Conservation (phyloP, 2,888 invertebrate genomes). For the Hirtodrosophila confusa region DNA sequence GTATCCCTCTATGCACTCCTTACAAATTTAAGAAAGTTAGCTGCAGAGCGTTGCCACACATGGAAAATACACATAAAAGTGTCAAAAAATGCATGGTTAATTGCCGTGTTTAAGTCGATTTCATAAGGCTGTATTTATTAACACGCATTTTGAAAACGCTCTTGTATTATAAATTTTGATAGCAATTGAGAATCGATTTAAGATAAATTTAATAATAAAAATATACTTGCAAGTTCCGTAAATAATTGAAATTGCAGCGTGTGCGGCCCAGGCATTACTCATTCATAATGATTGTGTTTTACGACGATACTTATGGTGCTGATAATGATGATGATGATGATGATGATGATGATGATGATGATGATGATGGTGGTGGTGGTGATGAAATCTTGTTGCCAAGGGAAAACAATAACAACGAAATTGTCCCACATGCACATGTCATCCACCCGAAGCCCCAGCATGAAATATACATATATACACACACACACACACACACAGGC, state of each 20-base stretch:
- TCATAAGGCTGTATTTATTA: no score
- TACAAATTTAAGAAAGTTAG: no score
- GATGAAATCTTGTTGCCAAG: conserved; percentile 64
- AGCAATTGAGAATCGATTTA: no score
- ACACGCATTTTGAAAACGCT: no score
- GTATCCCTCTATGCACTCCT: no score
- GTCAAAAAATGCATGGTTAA: no score
- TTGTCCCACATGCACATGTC: conserved; percentile 65
- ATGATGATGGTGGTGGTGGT: conserved; percentile 41
- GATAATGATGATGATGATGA: conserved; percentile 12
- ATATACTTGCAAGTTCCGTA: not conserved
- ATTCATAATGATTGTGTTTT: conserved; percentile 24
- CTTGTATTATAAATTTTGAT: no score
- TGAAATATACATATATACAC: conserved; percentile 2
- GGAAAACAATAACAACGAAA: conserved; percentile 42
- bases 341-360: conserved; percentile 33
- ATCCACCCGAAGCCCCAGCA: conserved; percentile 33
- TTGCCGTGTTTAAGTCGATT: no score
- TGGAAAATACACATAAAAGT: no score
- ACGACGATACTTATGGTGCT: conserved; percentile 2
- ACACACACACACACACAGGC: conserved; percentile 9
- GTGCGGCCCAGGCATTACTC: conserved; percentile 26
- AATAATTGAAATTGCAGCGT: conserved; percentile 17
- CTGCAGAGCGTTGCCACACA: no score
- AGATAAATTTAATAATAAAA: not conserved